Conservation (phyloP, 2,113 vertebrate genomes). For the Sclerurus mexicanus region DNA sequence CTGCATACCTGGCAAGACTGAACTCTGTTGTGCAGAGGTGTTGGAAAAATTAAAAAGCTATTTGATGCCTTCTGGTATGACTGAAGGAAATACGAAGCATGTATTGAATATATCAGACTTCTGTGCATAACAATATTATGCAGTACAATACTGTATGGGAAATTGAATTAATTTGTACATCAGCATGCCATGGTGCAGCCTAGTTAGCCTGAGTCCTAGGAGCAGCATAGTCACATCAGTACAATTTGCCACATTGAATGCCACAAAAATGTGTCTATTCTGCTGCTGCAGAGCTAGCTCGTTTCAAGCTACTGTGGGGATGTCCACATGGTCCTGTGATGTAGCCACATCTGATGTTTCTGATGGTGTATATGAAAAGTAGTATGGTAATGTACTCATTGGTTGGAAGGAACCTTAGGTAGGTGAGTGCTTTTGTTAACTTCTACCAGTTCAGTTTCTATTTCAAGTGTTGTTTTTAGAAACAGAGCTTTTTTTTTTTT, state of each 20-base stretch:
- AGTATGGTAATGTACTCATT: not conserved
- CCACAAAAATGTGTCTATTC: not conserved
- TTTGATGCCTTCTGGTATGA: not conserved
- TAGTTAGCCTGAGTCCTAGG: not conserved
- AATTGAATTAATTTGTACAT: not conserved
- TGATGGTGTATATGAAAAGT: not conserved
- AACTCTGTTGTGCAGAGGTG: not conserved
- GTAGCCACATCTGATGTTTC: not conserved
- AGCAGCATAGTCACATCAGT: not conserved
- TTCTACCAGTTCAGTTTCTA: not conserved
- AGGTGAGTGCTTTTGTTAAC: not conserved
- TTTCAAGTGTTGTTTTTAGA: not conserved
- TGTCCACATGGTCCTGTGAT: not conserved
- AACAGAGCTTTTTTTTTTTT: not conserved
- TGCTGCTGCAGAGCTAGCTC: not conserved
- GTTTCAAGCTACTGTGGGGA: accelerated
- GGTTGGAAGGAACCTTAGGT: not conserved
- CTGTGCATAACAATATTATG: not conserved
- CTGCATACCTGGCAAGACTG: not conserved
- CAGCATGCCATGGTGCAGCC: not conserved
- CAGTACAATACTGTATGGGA: not conserved
- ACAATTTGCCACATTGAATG: not conserved
- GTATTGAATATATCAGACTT: not conserved
- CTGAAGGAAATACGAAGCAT: not conserved
- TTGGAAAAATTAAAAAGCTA: not conserved